Base-by-base conservation (phyloP, 35 echinoderm and acorn worm species). In the Chiridota heheva region DNA sequence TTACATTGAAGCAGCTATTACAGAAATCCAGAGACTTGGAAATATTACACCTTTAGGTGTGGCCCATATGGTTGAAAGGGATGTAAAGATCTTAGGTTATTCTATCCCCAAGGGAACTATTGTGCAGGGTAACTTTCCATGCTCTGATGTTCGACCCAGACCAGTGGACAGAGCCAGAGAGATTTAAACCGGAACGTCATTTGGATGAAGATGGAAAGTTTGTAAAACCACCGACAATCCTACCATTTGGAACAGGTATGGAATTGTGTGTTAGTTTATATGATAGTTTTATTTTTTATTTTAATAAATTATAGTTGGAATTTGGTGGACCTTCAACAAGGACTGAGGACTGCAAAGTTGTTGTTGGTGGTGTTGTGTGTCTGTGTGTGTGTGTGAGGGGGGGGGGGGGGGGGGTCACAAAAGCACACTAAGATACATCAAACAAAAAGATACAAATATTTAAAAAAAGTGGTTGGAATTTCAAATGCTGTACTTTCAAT, bases 161-260 rank as follows among this genome's bases (percentile, higher is more conserved):
- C 13, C 44, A 67, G 42, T 86, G 84, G 84, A 28, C 67, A n/a
- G 42, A 82, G 13, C 39, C 38, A 31, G 80, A 82, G 24, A 18
- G 40, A 24, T 82, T 82, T 27, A 44, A 70, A 1, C 80, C 80
- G 38, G 80, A 82, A 2, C 45, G 80, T 27, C 70, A 69, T 37
- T 31, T 82, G 1, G 44, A 70, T 36, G 73, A 53, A 38, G 48
- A 87, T 25, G 85, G 75, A 26, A 80, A 58, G 18, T 25, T 68
- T 27, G 36, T 55, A 18, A 63, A 62, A n/a, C 35, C 30, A 2
- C 63, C 78, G 32, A 61, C 31, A n/a, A 37, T 87, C 63, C 31
- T 58, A 12, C 85, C 65, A 39, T 87, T 87, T 30, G 74, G 85
- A 53, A 58, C 81, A 51, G 85, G 85, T 80, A 36, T 44, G 60